A percentile compares a stretch with the other conserved stretches of the same genome.
Evolutionary conservation across 1,140 invertebrate species (phyloP).

Genomic region (Diorhabda sublineata): DNA sequence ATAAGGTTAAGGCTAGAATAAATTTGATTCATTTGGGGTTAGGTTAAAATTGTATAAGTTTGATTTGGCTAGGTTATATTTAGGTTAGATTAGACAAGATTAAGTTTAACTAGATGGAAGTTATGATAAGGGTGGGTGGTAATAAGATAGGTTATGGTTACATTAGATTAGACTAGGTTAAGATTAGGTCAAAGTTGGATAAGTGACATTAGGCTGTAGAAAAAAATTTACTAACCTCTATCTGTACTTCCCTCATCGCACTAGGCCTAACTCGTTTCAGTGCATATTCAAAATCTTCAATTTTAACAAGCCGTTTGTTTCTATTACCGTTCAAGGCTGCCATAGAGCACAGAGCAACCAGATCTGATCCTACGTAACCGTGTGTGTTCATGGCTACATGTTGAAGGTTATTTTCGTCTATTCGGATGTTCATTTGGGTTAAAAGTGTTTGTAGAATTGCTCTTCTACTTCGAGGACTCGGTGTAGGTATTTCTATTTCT

Average conservation of each 20-base stretch:
- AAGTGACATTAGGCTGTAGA: too few species aligned
- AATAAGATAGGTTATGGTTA: too few species aligned
- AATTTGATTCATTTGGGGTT: too few species aligned
- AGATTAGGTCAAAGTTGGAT: too few species aligned
- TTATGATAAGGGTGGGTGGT: too few species aligned
- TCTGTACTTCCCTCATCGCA: slow-evolving; percentile 83
- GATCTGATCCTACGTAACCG: slow-evolving; percentile 86
- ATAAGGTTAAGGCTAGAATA: too few species aligned
- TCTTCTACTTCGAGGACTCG: slow-evolving; percentile 61
- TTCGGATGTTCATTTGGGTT: slow-evolving; percentile 51
- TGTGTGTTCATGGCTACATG: slow-evolving; percentile 69
- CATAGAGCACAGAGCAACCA: slow-evolving; percentile 68
- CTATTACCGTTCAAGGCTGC: slow-evolving; percentile 59
- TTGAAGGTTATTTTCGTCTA: slow-evolving; percentile 56
- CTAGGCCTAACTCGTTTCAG: slow-evolving; percentile 73
- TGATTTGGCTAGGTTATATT: too few species aligned
- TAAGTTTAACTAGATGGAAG: too few species aligned
- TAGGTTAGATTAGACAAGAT: too few species aligned
- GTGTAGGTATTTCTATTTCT: slow-evolving; percentile 82
- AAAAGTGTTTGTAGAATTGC: slow-evolving; percentile 66
- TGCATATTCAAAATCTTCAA: slow-evolving; percentile 60
- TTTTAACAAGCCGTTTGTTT: slow-evolving; percentile 31
- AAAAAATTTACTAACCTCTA: slow-evolving; percentile 53
- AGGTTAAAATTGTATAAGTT: too few species aligned
- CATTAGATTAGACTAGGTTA: too few species aligned